Evolutionary conservation across 2,113 vertebrate genomes (phyloP), one percentile per base, ranked within the genome.

Genomic region (Hoplias malabaricus): DNA sequence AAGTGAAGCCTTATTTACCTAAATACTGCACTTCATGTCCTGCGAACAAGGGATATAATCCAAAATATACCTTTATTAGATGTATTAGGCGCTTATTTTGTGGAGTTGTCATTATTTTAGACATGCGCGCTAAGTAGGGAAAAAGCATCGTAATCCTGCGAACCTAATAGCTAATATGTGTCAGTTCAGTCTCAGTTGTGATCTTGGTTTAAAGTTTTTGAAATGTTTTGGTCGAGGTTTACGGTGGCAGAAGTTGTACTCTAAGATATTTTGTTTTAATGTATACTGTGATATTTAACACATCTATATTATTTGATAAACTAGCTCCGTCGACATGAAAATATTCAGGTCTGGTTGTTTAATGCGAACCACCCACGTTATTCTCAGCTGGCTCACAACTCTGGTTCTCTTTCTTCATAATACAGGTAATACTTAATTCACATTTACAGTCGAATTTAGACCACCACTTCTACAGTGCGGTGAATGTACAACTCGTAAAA

Each of bases 361-460:
- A 77, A 93, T 95, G 12, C 85, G 96, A 63, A 92, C 87, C 2
- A 75, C 88, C 0, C 93, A 97, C 86, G 88, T 94, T 0, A 82
- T 91, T 73, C 87, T 98, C 14, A 97, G 93, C 80, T 91, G 92
- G 90, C 89, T 85, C 0, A 73, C 93, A 42, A 85, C 93, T 0
- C 86, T 96, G 65, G 80, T 91, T 10, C 93, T 98, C 7, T 92
- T 96, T 85, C 87, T 96, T 71, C 93, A 96, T 80, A 88, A 94
- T 73, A 98, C 96, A n/a, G 96, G 96, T 96, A 87, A 94, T 93
- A n/a, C n/a, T n/a, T n/a, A n/a, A n/a, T n/a, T n/a, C n/a, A n/a
- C n/a, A n/a, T n/a, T n/a, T n/a, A n/a, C n/a, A n/a, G n/a, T n/a
- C n/a, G n/a, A n/a, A n/a, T n/a, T n/a, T n/a, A n/a, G n/a, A n/a